Conservation (phyloP, 2,113 vertebrate genomes). For the Nestor notabilis region DNA sequence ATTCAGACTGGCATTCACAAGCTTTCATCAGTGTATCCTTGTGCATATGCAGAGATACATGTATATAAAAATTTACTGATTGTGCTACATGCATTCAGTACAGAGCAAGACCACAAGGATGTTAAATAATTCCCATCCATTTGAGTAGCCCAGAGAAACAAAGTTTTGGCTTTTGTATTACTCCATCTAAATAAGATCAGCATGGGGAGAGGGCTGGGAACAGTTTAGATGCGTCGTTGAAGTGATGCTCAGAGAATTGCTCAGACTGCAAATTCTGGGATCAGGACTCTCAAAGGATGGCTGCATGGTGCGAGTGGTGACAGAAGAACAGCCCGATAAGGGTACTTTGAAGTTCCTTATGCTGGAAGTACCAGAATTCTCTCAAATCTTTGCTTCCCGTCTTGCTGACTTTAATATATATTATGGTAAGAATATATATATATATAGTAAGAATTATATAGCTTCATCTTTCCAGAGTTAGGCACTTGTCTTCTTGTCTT, state of each 20-base stretch:
- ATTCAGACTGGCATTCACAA: background rate
- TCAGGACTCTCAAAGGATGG: background rate
- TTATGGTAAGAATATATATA: too few species aligned
- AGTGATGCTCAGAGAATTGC: background rate
- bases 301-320: background rate
- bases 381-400: background rate
- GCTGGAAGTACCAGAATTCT: background rate
- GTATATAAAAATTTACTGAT: background rate
- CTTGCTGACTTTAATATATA: background rate
- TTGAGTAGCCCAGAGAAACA: slow-evolving; percentile 7
- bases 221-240: background rate
- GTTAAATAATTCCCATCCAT: slow-evolving; percentile 21
- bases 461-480: background rate
- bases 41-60: background rate
- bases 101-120: background rate
- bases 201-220: background rate
- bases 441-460: background rate
- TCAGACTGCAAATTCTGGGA: background rate
- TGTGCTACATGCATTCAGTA: background rate
- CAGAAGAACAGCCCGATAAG: background rate
- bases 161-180: background rate
- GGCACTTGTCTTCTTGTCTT: background rate
- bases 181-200: background rate
- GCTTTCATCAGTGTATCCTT: background rate
- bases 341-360: background rate